Evolutionary conservation across 1,140 invertebrate species (phyloP), one percentile per base, ranked within the genome.

Genomic region (Ceratina japonica): DNA sequence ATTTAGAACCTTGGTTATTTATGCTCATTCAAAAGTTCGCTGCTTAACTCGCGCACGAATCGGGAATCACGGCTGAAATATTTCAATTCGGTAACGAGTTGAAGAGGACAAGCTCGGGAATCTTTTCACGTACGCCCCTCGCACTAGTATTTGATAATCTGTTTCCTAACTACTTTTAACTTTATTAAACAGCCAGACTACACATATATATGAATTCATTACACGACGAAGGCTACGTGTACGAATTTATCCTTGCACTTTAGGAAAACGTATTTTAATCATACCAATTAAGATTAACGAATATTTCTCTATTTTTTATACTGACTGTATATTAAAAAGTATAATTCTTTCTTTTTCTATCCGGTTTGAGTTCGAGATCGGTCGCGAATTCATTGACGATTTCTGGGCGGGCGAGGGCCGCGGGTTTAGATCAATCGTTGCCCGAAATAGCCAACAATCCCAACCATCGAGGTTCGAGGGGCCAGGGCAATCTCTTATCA

Each of bases 81-180:
- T 62, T 52, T 37, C 54, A 54, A 58, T 62, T 15, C 7, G n/a
- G 13, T 54, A 22, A 22, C 27, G 72, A 10, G 13, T 24, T 24
- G 24, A 74, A 37, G 61, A 1, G 15, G 62, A 54, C 18, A 74
- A 15, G 24, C 24, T n/a, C 20, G 24, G 13, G 3, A 66, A 66
- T 56, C 73, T 56, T 44, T 75, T 66, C 62, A 75, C 73, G 73
- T 75, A 75, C 51, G 56, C 20, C 44, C 27, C 4, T 37, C 49
- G 24, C 27, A 27, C n/a, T 16, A 20, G 62, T 51, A 56, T 75
- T 75, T 75, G 20, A 20, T 51, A 24, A 8, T n/a, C 10, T 64
- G 61, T 22, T 68, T 68, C 44, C 54, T 65, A 44, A 49, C 51
- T 65, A 27, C 72, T 3, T 8, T n/a, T 37, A 15, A 22, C 15